Evolutionary conservation across 2,888 invertebrate species (phyloP).

Genomic region (Acrobasis consociella): DNA sequence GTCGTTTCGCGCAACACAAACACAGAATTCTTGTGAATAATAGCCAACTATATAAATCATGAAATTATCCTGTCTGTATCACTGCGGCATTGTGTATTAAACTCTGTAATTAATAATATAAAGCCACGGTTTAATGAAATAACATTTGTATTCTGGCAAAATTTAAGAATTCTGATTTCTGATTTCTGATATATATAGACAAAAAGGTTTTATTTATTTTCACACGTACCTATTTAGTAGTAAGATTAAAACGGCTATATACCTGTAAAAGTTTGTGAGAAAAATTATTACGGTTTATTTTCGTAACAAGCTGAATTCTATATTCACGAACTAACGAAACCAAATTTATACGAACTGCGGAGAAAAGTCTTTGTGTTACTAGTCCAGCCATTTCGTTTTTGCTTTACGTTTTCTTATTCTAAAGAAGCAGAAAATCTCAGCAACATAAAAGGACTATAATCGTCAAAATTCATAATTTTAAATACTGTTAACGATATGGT

Average conservation of each 20-base stretch:
- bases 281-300: conserved; percentile 2
- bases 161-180: too few relatives aligned
- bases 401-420: conserved; percentile 15
- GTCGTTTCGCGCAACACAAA: conserved; percentile 24
- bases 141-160: too few relatives aligned
- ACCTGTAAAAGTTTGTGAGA: conserved; percentile 2
- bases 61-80: conserved; percentile 10
- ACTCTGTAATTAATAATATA: not conserved
- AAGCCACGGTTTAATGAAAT: too few relatives aligned
- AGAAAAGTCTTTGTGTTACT: conserved; percentile 18
- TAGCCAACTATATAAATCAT: conserved; percentile 26
- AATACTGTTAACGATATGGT: not conserved
- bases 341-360: conserved; percentile 19
- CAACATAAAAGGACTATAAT: not conserved
- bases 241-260: not conserved
- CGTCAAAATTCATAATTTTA: conserved; percentile 3
- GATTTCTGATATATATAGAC: not conserved
- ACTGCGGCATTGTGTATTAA: not conserved
- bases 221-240: not conserved
- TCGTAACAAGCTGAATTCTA: not conserved
- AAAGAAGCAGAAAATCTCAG: not conserved
- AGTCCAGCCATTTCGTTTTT: conserved; percentile 11
- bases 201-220: not conserved
- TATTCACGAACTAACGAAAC: not conserved
- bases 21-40: conserved; percentile 28